Base-by-base conservation (phyloP, 2,797 vertebrate genomes). In the Tragelaphus oryx region DNA sequence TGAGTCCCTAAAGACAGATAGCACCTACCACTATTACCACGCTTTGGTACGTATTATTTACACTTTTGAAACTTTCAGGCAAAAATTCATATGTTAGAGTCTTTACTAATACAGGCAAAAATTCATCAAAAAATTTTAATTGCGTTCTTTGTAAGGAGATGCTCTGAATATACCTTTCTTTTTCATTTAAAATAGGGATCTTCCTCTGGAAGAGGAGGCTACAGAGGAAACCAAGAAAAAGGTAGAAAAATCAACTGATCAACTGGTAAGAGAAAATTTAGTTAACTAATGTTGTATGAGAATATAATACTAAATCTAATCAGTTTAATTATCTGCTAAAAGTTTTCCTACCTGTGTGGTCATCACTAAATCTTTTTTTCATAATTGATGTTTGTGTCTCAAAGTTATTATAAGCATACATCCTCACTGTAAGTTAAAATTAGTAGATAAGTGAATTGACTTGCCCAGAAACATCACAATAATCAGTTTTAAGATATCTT, bases 191-290 rank as follows among this genome's bases (percentile, higher is more conserved):
- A 96, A 86, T 92, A 95, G 89, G 60, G 85, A 93, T 86, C 59
- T 55, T 85, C 7, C 57, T 89, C 46, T 95, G 28, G 91, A 95
- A 17, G 93, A 95, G 8, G 84, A 97, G 33, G 68, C 59, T 75
- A 91, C 91, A 20, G 89, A 93, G 9, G 92, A 97, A 90, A 92
- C 54, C 37, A 87, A 95, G 37, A 93, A 50, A 92, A 93, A 90
- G 3, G 24, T 57, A 86, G 96, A 97, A 87, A 95, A 93, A 44
- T 62, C 95, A 84, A 54, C 33, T 55, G 75, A 84, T 86, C 89
- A 96, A 74, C 79, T 92, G 96, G 97, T 98, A 96, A 97, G 97
- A 95, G 13, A 82, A 95, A 41, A 88, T 76, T 93, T 95, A 84
- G 33, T 87, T 82, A 93, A 55, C 92, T 93, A 84, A 71, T 55